These are phyloP conservation scores for Tiliacea aurago DNA, from an alignment of 2,888 invertebrate genomes.

Conservation along the genomic window DNA sequence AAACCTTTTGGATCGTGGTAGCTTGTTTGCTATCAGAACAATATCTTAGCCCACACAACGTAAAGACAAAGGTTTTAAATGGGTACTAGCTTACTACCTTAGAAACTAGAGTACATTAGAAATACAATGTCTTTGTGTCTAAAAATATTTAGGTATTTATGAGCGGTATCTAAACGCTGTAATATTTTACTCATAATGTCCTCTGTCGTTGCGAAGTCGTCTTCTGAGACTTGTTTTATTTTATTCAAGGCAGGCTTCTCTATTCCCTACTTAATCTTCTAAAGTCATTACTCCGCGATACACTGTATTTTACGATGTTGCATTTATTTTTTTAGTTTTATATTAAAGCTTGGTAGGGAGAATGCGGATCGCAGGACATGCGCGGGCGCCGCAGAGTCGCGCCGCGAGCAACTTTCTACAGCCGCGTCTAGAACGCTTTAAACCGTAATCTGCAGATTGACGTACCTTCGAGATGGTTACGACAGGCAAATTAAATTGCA, in stretches of 20 bases:
- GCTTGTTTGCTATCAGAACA: conserved; percentile 4
- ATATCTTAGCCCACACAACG: not conserved
- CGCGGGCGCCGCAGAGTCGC: conserved; percentile 88
- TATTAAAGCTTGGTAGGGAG: conserved; percentile 85
- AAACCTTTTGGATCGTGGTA: conserved; percentile 9
- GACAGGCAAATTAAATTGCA: conserved; percentile 87
- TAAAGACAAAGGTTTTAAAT: conserved; percentile 16
- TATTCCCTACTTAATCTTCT: conserved; percentile 79
- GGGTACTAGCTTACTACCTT: not conserved
- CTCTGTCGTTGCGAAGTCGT: conserved; percentile 52
- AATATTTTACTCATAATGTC: conserved; percentile 39
- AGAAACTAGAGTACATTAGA: not conserved
- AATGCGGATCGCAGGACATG: conserved; percentile 89
- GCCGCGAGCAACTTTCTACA: conserved; percentile 90
- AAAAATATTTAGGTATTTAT: conserved; percentile 37
- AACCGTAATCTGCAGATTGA: conserved; percentile 90
- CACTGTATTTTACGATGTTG: conserved; percentile 83
- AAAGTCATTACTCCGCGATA: conserved; percentile 76
- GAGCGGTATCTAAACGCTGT: conserved; percentile 42
- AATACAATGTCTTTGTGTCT: conserved; percentile 24
- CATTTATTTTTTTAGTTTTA: conserved; percentile 83
- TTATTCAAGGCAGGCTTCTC: conserved; percentile 69
- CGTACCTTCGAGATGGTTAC: conserved; percentile 87
- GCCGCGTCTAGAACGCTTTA: conserved; percentile 89
- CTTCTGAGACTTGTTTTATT: conserved; percentile 59